phyloP scores from a whole-genome alignment of 2,113 vertebrate species.

The Oceanites oceanicus region DNA sequence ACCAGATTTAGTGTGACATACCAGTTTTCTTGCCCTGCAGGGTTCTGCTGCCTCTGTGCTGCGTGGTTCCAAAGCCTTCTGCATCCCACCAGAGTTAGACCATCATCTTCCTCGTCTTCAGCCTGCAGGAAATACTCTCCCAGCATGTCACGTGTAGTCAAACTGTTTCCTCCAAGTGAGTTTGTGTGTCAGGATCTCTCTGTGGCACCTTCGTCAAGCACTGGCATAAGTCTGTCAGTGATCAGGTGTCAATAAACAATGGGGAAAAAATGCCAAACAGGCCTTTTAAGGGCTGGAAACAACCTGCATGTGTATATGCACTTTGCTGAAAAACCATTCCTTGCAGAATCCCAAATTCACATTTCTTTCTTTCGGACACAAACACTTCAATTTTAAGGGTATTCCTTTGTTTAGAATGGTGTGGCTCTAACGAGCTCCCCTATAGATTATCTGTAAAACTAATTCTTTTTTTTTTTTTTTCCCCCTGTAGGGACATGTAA shows the following conservation, averaged over 20 bases:
- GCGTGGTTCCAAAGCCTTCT: neutral
- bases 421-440: neutral
- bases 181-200: neutral
- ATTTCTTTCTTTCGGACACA: neutral
- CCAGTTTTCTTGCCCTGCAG: neutral
- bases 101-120: neutral
- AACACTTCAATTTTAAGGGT: neutral
- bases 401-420: neutral
- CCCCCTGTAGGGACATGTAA: neutral
- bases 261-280: neutral
- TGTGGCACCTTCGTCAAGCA: neutral
- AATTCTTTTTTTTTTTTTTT: neutral
- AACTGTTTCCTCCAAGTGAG: neutral
- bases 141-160: fast-evolving
- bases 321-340: neutral
- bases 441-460: neutral
- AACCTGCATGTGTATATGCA: fast-evolving
- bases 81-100: neutral
- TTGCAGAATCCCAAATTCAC: neutral
- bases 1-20: neutral
- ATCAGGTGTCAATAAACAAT: neutral
- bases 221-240: neutral
- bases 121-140: neutral
- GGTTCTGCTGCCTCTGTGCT: neutral
- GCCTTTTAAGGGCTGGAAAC: neutral